phyloP scores from a whole-genome alignment of 2,113 vertebrate genomes.

The Pelecanus crispus region DNA sequence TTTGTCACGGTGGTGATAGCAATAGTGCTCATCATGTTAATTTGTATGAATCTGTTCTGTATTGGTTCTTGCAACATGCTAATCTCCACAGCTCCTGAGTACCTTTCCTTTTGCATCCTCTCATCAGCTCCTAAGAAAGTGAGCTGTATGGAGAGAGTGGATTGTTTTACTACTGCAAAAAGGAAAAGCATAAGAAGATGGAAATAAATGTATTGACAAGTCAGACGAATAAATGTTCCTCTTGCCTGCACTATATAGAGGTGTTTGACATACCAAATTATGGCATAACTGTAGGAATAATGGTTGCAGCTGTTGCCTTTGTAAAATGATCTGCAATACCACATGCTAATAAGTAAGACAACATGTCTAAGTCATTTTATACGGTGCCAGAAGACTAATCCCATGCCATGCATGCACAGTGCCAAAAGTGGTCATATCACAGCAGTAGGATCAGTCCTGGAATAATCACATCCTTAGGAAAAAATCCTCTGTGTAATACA shows the following conservation, averaged over 20 bases:
- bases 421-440: constrained; percentile 60
- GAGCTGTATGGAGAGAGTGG: background rate
- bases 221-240: constrained; percentile 68
- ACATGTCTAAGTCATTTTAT: constrained; percentile 65
- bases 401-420: constrained; percentile 41
- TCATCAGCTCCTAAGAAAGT: background rate
- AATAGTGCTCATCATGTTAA: background rate
- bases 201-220: constrained; percentile 68
- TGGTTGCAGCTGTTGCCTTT: constrained; percentile 74
- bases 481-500: constrained; percentile 59
- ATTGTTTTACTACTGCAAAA: constrained; percentile 45
- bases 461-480: constrained; percentile 72
- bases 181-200: background rate
- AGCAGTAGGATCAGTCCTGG: constrained; percentile 63
- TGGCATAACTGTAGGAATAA: constrained; percentile 66
- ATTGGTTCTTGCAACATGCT: background rate
- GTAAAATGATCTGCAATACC: constrained; percentile 70
- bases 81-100: background rate
- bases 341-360: constrained; percentile 64
- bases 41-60: background rate
- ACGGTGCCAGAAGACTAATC: constrained; percentile 63
- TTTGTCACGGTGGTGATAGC: background rate
- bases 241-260: constrained; percentile 33
- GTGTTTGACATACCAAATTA: constrained; percentile 70
- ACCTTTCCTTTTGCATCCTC: background rate